Evolutionary conservation across 2,888 invertebrate species (phyloP).

Genomic region (Sicus ferrugineus): DNA sequence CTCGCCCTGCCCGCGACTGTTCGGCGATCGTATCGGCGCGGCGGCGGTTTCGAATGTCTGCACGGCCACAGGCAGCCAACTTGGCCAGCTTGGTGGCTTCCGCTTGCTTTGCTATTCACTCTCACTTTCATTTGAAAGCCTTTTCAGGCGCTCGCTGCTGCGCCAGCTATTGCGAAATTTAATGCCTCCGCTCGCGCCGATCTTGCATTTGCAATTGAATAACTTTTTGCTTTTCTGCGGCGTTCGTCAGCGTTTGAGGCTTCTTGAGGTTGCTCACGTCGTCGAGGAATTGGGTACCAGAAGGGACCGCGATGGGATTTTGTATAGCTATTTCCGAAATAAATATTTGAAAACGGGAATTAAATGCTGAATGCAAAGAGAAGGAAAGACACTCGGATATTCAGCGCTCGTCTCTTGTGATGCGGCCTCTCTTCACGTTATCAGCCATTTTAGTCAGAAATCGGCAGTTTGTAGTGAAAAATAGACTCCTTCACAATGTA

Average conservation of each 20-base stretch:
- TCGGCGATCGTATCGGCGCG: slow-evolving; percentile 2
- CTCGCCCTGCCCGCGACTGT: slow-evolving; percentile 33
- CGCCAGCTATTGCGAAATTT: slow-evolving; percentile 59
- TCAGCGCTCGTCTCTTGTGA: too few relatives aligned
- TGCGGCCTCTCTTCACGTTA: too few relatives aligned
- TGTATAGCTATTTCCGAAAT: too few relatives aligned
- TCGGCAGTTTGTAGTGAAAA: too few relatives aligned
- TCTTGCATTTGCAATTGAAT: slow-evolving; percentile 53
- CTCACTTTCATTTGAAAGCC: slow-evolving; percentile 60
- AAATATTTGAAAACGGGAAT: too few relatives aligned
- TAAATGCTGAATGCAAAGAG: too few relatives aligned
- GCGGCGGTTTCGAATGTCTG: slow-evolving; percentile 13
- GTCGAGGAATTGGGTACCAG: slow-evolving; percentile 43
- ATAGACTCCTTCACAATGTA: too few relatives aligned
- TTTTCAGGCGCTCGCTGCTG: slow-evolving; percentile 40
- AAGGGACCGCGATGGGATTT: slow-evolving; percentile 19
- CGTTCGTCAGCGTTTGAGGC: background rate
- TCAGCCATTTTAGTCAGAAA: too few relatives aligned
- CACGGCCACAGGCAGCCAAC: background rate
- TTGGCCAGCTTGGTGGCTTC: background rate
- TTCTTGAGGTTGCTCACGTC: background rate
- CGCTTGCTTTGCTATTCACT: slow-evolving; percentile 55
- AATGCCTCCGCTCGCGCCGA: slow-evolving; percentile 41
- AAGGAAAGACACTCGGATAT: too few relatives aligned
- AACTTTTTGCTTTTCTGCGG: slow-evolving; percentile 42